Evolutionary conservation across 2,888 invertebrate species (phyloP), one percentile per base, ranked within the genome.

Genomic region (Sphecodes monilicornis): DNA sequence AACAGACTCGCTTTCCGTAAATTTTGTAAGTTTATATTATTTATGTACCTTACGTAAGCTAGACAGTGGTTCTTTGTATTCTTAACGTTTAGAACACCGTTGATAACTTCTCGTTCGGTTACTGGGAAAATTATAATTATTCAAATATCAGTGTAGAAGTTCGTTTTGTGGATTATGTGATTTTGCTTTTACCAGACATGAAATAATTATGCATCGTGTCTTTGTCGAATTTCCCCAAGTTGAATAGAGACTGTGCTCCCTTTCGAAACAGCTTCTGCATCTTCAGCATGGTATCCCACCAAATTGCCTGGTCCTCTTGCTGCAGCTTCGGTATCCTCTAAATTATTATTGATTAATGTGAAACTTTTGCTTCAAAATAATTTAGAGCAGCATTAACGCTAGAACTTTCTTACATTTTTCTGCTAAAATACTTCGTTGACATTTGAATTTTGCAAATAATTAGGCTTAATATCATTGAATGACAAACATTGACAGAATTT

Each of bases 191-290:
- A 99, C 99, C 99, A 82, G 99, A 99, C 99, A 99, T 99, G 93
- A 99, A 99, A 94, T 99, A 99, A 95, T 99, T 99, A 93, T 99
- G 99, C 97, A 98, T 98, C 0, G 97, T 97, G 77, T 99, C 99
- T 90, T 98, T 97, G 91, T 98, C 98, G 93, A 99, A 97, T 95
- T 98, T 98, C 10, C 97, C 98, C 88, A 97, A 96, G 76, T 97
- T 97, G 92, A 96, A 97, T 26, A 99, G 95, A n/a, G 98, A 98
- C 46, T 97, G 96, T 0, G 99, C 97, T 0, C 99, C 98, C 95
- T 99, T 99, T 16, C 99, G 96, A 88, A 99, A 97, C 32, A 99
- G 95, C 93, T 98, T 98, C 95, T 99, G 99, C 97, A 99, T 98
- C 95, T 98, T 99, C 60, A 97, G 97, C 81, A 99, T 96, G 0